Conservation (phyloP, 2,113 vertebrate genomes). For the Gopherus flavomarginatus region DNA sequence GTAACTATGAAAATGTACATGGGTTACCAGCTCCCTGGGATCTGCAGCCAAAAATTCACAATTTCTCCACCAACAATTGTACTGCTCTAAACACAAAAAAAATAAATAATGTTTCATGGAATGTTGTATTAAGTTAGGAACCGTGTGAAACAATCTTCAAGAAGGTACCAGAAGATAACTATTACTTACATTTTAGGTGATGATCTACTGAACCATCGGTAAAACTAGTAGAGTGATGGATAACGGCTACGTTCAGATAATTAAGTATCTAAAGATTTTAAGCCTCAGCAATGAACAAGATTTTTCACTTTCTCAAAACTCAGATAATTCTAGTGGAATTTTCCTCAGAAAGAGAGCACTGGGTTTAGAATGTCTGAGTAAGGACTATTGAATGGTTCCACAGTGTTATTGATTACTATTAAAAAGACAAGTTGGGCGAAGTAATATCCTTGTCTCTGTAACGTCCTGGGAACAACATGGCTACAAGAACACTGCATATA, state of each 20-base stretch:
- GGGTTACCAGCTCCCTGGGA: conserved; percentile 70
- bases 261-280: background rate
- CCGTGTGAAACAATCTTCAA: rapidly evolving
- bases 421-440: background rate
- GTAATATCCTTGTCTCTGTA: background rate
- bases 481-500: background rate
- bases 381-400: background rate
- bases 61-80: conserved; percentile 77
- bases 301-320: background rate
- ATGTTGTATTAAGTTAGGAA: background rate
- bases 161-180: background rate
- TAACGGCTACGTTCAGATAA: background rate
- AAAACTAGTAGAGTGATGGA: background rate
- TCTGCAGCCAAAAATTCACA: conserved; percentile 79
- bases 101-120: background rate
- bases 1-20: conserved; percentile 79
- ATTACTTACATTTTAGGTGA: rapidly evolving
- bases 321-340: background rate
- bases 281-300: background rate
- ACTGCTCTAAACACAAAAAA: conserved; percentile 65
- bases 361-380: background rate
- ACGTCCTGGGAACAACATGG: background rate
- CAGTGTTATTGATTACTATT: background rate
- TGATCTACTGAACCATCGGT: background rate
- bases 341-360: background rate